Evolutionary conservation across 1,140 invertebrate species (phyloP).

Genomic region (Drosophila triauraria): DNA sequence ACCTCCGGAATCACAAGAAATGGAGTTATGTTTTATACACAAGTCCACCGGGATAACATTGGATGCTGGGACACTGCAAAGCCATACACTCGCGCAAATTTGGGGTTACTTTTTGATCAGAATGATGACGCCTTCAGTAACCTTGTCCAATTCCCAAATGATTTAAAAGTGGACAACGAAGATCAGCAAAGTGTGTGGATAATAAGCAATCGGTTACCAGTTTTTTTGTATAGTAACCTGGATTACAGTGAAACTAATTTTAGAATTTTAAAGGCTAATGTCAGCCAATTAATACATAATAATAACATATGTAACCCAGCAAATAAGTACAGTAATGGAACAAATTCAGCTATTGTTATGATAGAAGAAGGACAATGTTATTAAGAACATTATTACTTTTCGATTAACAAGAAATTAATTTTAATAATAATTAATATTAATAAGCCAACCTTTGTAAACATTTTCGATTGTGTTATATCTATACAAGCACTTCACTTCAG

Average conservation of each 20-base stretch:
- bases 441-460: background rate
- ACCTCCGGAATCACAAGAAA: constrained; percentile 89
- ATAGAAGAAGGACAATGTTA: constrained; percentile 72
- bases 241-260: constrained; percentile 90
- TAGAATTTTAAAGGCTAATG: constrained; percentile 88
- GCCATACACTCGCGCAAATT: constrained; percentile 88
- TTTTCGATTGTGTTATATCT: background rate
- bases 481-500: too few relatives aligned
- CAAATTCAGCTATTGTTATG: constrained; percentile 44
- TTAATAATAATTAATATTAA: background rate
- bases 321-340: constrained; percentile 11
- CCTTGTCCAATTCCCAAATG: constrained; percentile 91
- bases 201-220: constrained; percentile 90
- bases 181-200: constrained; percentile 90
- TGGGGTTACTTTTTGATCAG: constrained; percentile 86
- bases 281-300: constrained; percentile 87
- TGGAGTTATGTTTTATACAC: constrained; percentile 92
- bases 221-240: constrained; percentile 89
- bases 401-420: background rate
- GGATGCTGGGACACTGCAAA: constrained; percentile 93
- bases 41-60: constrained; percentile 90
- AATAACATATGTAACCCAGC: constrained; percentile 90
- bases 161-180: constrained; percentile 90
- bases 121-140: constrained; percentile 82
- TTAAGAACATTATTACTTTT: constrained; percentile 24